phyloP scores from a whole-genome alignment of 2,113 vertebrate species.

The Nycticryphes semicollaris region DNA sequence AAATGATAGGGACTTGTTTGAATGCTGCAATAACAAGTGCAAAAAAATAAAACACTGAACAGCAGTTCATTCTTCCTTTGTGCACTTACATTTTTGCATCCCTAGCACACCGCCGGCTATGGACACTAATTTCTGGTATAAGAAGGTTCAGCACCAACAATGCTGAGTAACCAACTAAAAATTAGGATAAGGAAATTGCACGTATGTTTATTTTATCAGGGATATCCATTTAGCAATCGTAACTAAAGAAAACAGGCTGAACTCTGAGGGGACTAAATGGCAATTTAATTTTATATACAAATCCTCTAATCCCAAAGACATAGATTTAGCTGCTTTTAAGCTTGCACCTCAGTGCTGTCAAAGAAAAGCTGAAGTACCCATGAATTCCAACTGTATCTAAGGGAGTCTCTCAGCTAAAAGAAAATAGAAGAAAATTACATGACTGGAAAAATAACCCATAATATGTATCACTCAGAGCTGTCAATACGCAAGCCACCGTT shows the following conservation, averaged over 20 bases:
- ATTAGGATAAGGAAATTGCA: not conserved
- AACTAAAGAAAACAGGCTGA: not conserved
- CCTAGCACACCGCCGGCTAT: constrained; percentile 10
- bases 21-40: not conserved
- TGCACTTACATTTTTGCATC: constrained; percentile 26
- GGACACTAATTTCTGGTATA: not conserved
- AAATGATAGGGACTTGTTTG: not conserved
- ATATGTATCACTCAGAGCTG: not conserved
- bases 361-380: not conserved
- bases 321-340: not conserved
- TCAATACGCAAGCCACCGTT: not conserved
- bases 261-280: not conserved
- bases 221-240: not conserved
- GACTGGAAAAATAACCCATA: not conserved
- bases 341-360: not conserved
- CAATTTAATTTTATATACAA: not conserved
- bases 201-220: not conserved
- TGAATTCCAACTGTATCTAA: not conserved
- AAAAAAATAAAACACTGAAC: not conserved
- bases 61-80: not conserved
- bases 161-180: not conserved
- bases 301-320: not conserved
- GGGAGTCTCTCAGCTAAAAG: not conserved
- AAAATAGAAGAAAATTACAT: not conserved
- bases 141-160: not conserved